Evolutionary conservation across 2,797 vertebrate genomes (phyloP).

Genomic region (Betta splendens): DNA sequence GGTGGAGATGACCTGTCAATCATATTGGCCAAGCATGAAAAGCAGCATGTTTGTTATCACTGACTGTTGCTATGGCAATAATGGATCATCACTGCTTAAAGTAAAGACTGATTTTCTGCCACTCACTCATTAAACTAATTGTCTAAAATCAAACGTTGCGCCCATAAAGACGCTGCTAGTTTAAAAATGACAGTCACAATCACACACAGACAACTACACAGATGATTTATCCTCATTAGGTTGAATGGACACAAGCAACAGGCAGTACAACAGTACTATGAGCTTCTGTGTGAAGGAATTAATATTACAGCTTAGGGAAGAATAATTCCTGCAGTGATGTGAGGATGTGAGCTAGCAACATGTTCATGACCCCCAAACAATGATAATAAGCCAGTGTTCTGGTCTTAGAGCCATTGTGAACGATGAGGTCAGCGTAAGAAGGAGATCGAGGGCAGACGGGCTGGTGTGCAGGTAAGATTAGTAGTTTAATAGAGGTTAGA

Average conservation of each 20-base stretch:
- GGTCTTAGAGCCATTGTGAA: constrained; percentile 40
- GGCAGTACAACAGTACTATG: constrained; percentile 32
- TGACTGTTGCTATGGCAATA: constrained; percentile 71
- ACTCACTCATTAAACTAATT: constrained; percentile 30
- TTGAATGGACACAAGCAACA: constrained; percentile 50
- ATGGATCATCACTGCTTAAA: constrained; percentile 37
- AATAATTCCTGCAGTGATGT: constrained; percentile 39
- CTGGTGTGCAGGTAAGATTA: constrained; percentile 61
- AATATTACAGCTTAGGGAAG: constrained; percentile 42
- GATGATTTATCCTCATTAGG: constrained; percentile 4
- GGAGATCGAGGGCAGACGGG: constrained; percentile 33
- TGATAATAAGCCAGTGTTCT: constrained; percentile 57
- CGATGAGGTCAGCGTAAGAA: constrained; percentile 52
- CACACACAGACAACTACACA: constrained; percentile 8
- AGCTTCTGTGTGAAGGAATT: constrained; percentile 41
- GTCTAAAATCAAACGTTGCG: constrained; percentile 28
- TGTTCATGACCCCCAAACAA: constrained; percentile 46
- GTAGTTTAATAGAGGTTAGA: constrained; percentile 53
- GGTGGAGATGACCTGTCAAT: constrained; percentile 73
- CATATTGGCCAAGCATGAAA: constrained; percentile 68
- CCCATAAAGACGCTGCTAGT: constrained; percentile 6
- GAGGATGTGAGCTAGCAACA: constrained; percentile 52
- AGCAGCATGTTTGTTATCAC: constrained; percentile 65
- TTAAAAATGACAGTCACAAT: constrained; percentile 8
- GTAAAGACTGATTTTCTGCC: constrained; percentile 45